Conservation (phyloP, 2,113 vertebrate species). For the Rhabdomys dilectus region DNA sequence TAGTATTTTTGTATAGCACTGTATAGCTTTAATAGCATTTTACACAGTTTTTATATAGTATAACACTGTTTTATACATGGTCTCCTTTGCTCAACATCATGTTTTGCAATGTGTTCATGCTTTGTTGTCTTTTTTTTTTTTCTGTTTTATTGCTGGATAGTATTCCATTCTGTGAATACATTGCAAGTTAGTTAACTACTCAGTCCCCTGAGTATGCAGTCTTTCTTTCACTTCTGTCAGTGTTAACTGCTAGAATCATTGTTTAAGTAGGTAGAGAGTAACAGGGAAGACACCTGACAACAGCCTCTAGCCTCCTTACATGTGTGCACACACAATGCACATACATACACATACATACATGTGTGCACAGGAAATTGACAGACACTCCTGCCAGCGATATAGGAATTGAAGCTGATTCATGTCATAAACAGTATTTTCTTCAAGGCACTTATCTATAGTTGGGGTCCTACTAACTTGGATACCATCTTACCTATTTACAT, state of each 20-base stretch:
- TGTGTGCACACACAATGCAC: too few relatives aligned
- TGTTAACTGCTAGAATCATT: conserved; percentile 5
- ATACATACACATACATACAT: not conserved
- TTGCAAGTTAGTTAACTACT: too few relatives aligned
- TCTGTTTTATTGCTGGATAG: conserved; percentile 1
- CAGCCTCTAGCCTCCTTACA: not conserved
- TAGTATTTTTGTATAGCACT: not conserved
- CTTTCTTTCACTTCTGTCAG: not conserved
- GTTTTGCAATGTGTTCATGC: conserved; percentile 33
- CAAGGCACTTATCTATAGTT: conserved; percentile 15
- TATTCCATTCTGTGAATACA: not conserved
- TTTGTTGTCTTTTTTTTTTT: conserved; percentile 27
- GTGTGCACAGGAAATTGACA: not conserved
- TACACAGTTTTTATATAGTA: not conserved
- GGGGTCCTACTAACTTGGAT: not conserved
- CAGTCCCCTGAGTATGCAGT: not conserved
- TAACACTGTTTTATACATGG: not conserved
- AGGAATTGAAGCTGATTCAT: not conserved
- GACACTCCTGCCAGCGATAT: not conserved
- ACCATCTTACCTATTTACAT: not conserved
- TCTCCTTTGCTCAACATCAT: not conserved
- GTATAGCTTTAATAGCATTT: not conserved
- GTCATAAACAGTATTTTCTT: conserved; percentile 21
- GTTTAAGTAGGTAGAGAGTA: not conserved
- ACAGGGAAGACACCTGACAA: not conserved